Percentiles rank a stretch among this genome's conserved stretches.
phyloP scores from a whole-genome alignment of 2,113 vertebrate species.

The Ceuthmochares aereus region DNA sequence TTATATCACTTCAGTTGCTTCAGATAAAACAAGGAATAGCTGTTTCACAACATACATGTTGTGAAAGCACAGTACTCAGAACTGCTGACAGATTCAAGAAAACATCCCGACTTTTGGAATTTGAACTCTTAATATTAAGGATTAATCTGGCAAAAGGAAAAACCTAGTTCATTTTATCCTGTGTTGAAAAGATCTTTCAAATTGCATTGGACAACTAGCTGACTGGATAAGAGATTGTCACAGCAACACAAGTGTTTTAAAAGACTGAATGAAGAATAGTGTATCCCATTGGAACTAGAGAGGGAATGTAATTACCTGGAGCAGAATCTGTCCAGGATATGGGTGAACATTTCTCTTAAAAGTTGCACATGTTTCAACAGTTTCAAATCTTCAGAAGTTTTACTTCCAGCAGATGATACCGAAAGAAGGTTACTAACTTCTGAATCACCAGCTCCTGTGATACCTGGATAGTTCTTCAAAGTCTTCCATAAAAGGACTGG shows the following conservation, averaged over 20 bases:
- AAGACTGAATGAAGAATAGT: constrained; percentile 51
- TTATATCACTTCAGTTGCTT: not conserved
- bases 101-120: not conserved
- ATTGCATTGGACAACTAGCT: not conserved
- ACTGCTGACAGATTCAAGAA: not conserved
- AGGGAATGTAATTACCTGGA: constrained; percentile 22
- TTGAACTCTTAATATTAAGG: not conserved
- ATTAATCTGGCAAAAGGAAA: constrained; percentile 33
- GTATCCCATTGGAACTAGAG: not conserved
- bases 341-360: not conserved
- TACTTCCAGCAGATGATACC: not conserved
- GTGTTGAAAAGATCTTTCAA: constrained; percentile 22
- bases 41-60: constrained; percentile 29
- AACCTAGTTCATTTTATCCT: constrained; percentile 21
- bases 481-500: not conserved
- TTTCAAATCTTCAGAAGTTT: not conserved
- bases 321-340: not conserved
- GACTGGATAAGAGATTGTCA: constrained; percentile 8
- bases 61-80: constrained; percentile 9
- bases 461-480: constrained; percentile 45
- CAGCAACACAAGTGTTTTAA: not conserved
- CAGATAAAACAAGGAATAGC: constrained; percentile 15
- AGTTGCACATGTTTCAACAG: not conserved
- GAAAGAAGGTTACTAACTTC: not conserved
- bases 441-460: constrained; percentile 57